phyloP scores from a whole-genome alignment of 1,140 invertebrate genomes.

The Hylaeus volcanicus region DNA sequence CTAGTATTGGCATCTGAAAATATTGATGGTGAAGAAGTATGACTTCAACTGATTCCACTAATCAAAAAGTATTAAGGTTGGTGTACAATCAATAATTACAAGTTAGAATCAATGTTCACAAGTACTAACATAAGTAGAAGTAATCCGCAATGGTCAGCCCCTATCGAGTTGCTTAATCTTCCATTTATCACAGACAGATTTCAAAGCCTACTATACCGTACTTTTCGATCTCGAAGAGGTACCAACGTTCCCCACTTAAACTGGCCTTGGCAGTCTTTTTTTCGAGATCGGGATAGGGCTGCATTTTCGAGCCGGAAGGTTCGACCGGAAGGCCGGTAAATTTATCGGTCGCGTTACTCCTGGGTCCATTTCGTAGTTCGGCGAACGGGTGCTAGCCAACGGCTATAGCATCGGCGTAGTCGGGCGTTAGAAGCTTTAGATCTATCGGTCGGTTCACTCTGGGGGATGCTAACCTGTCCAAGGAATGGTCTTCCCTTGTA shows the following conservation, averaged over 20 bases:
- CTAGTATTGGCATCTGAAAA: too few species aligned
- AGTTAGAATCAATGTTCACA: too few species aligned
- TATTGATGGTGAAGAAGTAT: too few species aligned
- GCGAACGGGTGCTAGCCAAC: constrained; percentile 50
- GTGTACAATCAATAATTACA: too few species aligned
- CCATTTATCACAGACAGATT: too few species aligned
- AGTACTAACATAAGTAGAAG: too few species aligned
- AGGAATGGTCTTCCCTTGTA: constrained; percentile 57
- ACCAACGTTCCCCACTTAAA: background rate
- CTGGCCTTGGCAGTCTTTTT: constrained; percentile 38
- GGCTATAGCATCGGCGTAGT: background rate
- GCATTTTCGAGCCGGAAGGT: constrained; percentile 56
- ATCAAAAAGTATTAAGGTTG: too few species aligned
- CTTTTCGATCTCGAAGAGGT: too few species aligned
- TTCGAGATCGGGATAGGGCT: constrained; percentile 33
- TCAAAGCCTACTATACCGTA: too few species aligned
- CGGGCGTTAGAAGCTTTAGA: constrained; percentile 67
- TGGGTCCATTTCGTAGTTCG: constrained; percentile 72
- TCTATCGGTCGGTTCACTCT: constrained; percentile 68
- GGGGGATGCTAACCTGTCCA: constrained; percentile 67
- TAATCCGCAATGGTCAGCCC: too few species aligned
- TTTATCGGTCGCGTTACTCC: constrained; percentile 71
- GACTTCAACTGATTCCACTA: too few species aligned
- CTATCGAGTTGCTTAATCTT: too few species aligned
- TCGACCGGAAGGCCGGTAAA: constrained; percentile 66